These are phyloP conservation scores for Ophonus ardosiacus DNA, from an alignment of 2,888 invertebrate species.

Conservation along the genomic window DNA sequence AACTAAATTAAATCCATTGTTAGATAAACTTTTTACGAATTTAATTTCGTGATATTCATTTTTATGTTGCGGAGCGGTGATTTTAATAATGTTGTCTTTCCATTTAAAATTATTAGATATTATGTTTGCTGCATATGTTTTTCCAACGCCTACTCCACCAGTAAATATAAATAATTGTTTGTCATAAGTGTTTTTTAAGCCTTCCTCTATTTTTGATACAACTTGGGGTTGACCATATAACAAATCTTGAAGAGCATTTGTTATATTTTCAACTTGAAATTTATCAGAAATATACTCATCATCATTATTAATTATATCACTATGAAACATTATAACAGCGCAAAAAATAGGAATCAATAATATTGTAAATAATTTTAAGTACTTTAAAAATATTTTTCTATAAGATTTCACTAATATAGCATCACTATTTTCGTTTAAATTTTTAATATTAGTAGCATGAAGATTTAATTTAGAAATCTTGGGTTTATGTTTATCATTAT, in stretches of 20 bases:
- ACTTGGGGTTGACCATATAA: conserved; percentile 52
- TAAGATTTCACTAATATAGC: not conserved
- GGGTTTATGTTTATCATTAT: conserved; percentile 16
- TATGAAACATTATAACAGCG: conserved; percentile 20
- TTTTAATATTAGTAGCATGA: not conserved
- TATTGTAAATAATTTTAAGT: conserved; percentile 12
- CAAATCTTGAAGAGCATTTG: conserved; percentile 48
- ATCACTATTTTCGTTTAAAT: not conserved
- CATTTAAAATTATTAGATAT: conserved; percentile 69
- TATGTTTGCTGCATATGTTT: conserved; percentile 70
- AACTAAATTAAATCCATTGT: conserved; percentile 69
- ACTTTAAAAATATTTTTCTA: conserved; percentile 18
- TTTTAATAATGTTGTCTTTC: conserved; percentile 56
- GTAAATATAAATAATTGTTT: conserved; percentile 69
- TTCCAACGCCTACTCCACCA: conserved; percentile 71
- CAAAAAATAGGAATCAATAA: conserved; percentile 27
- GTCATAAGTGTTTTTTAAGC: not conserved
- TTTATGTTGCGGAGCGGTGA: conserved; percentile 29
- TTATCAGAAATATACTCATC: conserved; percentile 28
- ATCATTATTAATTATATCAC: not conserved
- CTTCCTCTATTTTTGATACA: conserved; percentile 7
- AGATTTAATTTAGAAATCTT: conserved; percentile 34
- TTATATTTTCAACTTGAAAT: conserved; percentile 49
- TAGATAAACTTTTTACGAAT: conserved; percentile 24
- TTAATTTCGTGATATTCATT: not conserved